Base-by-base conservation (phyloP, 2,797 vertebrate species). In the Myotis daubentonii region DNA sequence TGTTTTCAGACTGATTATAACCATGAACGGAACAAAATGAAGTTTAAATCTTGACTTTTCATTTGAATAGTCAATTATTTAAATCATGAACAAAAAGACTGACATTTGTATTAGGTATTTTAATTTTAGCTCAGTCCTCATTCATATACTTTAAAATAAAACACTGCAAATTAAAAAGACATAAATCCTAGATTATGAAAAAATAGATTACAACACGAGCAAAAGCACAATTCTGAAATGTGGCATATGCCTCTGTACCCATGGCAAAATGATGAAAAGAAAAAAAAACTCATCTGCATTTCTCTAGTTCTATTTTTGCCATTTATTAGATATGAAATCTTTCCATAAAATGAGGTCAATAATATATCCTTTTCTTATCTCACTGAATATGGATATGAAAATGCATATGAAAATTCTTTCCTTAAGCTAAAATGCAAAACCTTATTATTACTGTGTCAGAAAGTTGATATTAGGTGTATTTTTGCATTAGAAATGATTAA, bases 401-500 rank as follows among this genome's bases (percentile, higher is more conserved):
- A 86, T 66, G 62, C 33, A 55, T 85, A 51, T 30, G 16, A 82
- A 83, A 89, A 70, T 47, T 8, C 28, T 81, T 55, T 91, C 33
- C 47, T 79, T 60, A 74, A 49, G 78, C 53, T 84, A 44, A 94
- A 93, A 72, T 70, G 12, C 23, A 81, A 91, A 41, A 10, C 19
- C 36, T 84, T 68, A n/a, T 55, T 74, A 53, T 90, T 78, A 94
- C 5, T 53, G 44, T 92, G 49, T 25, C 51, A 25, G 60, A 89
- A 94, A 86, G 51, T 76, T 38, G 47, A 49, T 51, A 87, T 28
- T 60, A n/a, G n/a, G 25, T 88, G 16, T n/a, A 89, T 89, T 87
- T 96, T 78, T 94, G 66, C 25, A 47, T 66, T 38, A 82, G 36
- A 96, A 96, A 96, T 88, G 82, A 95, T 36, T 76, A 53, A 80